Conservation (phyloP, 2,888 invertebrate genomes). For the Timandra comae region DNA sequence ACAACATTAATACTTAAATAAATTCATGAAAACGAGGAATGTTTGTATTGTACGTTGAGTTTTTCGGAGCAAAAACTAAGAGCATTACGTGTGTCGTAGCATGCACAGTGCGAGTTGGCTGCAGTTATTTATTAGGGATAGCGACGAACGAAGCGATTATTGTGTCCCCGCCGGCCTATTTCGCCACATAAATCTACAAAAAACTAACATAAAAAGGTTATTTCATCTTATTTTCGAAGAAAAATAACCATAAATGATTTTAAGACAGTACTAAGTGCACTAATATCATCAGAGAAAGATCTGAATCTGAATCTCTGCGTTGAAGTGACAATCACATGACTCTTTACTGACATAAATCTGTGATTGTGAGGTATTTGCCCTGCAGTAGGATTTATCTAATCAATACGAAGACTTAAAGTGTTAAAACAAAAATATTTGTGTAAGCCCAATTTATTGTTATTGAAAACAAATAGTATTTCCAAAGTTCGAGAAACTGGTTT, state of each 20-base stretch:
- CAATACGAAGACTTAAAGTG: not conserved
- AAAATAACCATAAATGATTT: not conserved
- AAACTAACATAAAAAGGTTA: not conserved
- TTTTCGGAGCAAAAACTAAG: not conserved
- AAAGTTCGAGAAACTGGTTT: too few relatives aligned
- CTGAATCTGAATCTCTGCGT: not conserved
- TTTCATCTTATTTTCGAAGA: not conserved
- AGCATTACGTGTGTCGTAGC: not conserved
- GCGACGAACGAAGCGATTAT: not conserved
- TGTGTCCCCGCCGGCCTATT: not conserved
- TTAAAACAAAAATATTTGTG: too few relatives aligned
- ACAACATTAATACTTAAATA: not conserved
- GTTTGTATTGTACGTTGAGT: not conserved
- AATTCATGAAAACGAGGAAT: not conserved
- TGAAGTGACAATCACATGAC: not conserved
- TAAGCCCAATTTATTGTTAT: not conserved
- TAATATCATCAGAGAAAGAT: too few relatives aligned
- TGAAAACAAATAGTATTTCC: not conserved
- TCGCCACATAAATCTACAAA: not conserved
- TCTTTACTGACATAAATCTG: not conserved
- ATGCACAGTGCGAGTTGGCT: not conserved
- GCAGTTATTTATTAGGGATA: not conserved
- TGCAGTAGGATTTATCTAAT: not conserved
- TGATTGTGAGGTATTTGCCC: not conserved
- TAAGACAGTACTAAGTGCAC: not conserved